Evolutionary conservation across 1,140 invertebrate genomes (phyloP).

Genomic region (Drosophila lowei): DNA sequence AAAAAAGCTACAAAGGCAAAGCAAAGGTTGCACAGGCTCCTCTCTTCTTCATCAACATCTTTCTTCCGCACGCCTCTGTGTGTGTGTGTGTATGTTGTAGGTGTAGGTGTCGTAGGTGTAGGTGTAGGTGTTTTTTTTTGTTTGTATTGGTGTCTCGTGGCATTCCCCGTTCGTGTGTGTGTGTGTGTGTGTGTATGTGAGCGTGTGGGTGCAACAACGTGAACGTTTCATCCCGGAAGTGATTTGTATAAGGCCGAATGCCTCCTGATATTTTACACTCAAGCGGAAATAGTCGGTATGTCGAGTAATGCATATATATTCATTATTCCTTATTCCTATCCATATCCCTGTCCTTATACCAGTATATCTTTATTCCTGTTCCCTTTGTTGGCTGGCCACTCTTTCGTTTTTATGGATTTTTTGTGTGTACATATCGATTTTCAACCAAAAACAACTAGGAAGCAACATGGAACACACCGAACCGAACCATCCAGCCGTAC

Average conservation of each 20-base stretch:
- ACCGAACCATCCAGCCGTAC: slow-evolving; percentile 47
- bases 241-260: slow-evolving; percentile 66
- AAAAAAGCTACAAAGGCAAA: slow-evolving; percentile 30
- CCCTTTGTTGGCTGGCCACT: slow-evolving; percentile 3
- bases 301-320: slow-evolving; percentile 25
- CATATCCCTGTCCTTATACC: neutral
- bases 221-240: slow-evolving; percentile 62
- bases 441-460: slow-evolving; percentile 55
- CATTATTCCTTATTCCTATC: neutral
- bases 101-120: slow-evolving; percentile 29
- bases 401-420: slow-evolving; percentile 43
- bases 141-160: slow-evolving; percentile 42
- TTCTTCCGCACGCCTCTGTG: neutral
- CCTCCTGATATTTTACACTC: slow-evolving; percentile 62
- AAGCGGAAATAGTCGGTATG: slow-evolving; percentile 42
- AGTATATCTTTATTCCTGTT: slow-evolving; percentile 6
- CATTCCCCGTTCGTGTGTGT: slow-evolving; percentile 19
- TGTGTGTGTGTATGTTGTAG: slow-evolving; percentile 8
- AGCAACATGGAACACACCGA: slow-evolving; percentile 37
- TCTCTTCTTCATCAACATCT: slow-evolving; percentile 6
- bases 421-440: slow-evolving; percentile 62
- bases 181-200: slow-evolving; percentile 15
- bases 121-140: slow-evolving; percentile 3
- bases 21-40: slow-evolving; percentile 38
- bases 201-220: slow-evolving; percentile 57